A percentile compares a stretch with the other conserved stretches of the same genome.
Evolutionary conservation across 2,797 vertebrate species (phyloP).

Genomic region (Enteromius treurensis): DNA sequence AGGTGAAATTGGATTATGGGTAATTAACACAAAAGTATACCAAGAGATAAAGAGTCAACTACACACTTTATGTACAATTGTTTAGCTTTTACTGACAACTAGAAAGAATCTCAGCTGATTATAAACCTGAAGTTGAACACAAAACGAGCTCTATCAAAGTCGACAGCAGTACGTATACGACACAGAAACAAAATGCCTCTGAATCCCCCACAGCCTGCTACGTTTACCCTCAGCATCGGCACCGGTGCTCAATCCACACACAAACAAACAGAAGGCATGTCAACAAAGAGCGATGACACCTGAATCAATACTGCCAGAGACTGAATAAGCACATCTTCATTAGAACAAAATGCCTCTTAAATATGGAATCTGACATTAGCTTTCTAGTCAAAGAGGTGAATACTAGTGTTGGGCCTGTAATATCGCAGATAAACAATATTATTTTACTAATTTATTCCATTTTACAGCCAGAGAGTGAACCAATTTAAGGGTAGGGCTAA

Average conservation of each 20-base stretch:
- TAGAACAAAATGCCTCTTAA: conserved; percentile 20
- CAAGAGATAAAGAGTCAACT: conserved; percentile 4
- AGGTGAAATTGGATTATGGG: background rate
- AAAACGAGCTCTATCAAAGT: background rate
- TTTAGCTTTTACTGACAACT: conserved; percentile 4
- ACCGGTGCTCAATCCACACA: conserved; percentile 28
- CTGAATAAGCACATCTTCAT: conserved; percentile 34
- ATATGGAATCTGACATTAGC: background rate
- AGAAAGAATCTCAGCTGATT: background rate
- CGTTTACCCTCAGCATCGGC: conserved; percentile 24
- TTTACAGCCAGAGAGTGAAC: background rate
- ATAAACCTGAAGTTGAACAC: background rate
- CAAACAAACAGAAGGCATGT: conserved; percentile 36
- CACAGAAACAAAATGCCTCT: conserved; percentile 48
- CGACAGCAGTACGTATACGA: background rate
- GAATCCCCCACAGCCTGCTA: conserved; percentile 1
- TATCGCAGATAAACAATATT: background rate
- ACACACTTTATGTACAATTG: background rate
- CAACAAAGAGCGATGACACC: conserved; percentile 39
- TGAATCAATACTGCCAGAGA: conserved; percentile 40
- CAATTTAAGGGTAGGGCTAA: background rate
- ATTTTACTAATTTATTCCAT: background rate
- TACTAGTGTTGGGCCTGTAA: background rate
- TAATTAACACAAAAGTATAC: background rate
- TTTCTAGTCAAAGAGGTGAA: background rate